Evolutionary conservation across 2,888 invertebrate species (phyloP).

Genomic region (Drosophila kanekoi): DNA sequence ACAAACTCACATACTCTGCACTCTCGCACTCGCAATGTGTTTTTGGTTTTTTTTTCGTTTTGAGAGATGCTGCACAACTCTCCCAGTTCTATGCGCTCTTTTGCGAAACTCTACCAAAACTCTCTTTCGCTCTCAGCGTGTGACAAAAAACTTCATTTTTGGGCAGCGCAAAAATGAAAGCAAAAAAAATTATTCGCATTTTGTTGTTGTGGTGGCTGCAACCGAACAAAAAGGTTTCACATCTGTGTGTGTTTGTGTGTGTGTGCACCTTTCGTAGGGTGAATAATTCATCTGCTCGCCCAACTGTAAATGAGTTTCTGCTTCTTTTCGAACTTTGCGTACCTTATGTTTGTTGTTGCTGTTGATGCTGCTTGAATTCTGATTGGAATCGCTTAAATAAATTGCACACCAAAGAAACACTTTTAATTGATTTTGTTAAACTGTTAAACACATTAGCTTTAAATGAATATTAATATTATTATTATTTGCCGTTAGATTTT

Average conservation of each 20-base stretch:
- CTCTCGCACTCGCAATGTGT: constrained; percentile 25
- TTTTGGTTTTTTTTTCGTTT: constrained; percentile 21
- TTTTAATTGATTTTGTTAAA: constrained; percentile 58
- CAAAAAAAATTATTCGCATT: constrained; percentile 19
- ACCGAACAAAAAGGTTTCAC: constrained; percentile 28
- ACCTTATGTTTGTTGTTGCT: constrained; percentile 47
- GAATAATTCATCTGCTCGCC: constrained; percentile 4
- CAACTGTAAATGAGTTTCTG: constrained; percentile 22
- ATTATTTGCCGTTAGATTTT: constrained; percentile 35
- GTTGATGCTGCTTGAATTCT: constrained; percentile 39
- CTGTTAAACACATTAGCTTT: constrained; percentile 73
- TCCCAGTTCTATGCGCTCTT: constrained; percentile 39
- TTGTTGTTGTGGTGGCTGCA: constrained; percentile 45
- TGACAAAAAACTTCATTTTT: constrained; percentile 53
- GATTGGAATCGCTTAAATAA: constrained; percentile 43
- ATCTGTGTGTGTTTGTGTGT: constrained; percentile 5
- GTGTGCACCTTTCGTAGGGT: constrained; percentile 38
- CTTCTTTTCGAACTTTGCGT: constrained; percentile 20
- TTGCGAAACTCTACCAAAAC: constrained; percentile 47
- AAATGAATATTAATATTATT: constrained; percentile 49
- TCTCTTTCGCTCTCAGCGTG: constrained; percentile 31
- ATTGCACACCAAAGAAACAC: constrained; percentile 63
- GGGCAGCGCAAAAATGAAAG: constrained; percentile 30
- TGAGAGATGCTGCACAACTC: constrained; percentile 67
- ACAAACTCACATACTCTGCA: constrained; percentile 22